A percentile compares a stretch with the other conserved stretches of the same genome.
Evolutionary conservation across 2,113 vertebrate species (phyloP).

Genomic region (Nesospiza acunhae): DNA sequence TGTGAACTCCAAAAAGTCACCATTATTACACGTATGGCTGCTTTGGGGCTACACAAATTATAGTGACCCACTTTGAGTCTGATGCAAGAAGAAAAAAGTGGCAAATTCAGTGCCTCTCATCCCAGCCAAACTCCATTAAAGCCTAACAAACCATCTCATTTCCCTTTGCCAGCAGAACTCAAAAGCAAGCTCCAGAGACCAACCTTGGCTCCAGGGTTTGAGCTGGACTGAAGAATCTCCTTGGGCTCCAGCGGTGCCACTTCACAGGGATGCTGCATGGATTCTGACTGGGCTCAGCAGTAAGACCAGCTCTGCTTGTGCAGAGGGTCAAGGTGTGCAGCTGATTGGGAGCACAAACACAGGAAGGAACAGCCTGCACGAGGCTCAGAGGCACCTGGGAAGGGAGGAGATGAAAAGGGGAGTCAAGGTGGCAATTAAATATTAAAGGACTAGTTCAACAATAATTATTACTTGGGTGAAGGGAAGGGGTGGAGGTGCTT

Average conservation of each 20-base stretch:
- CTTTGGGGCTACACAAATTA: neutral
- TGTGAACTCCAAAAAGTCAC: neutral
- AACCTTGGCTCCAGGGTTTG: constrained; percentile 7
- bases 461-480: constrained; percentile 4
- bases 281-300: neutral
- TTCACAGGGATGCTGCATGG: neutral
- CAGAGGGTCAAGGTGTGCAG: neutral
- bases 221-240: neutral
- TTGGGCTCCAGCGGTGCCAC: accelerated
- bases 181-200: constrained; percentile 4
- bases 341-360: neutral
- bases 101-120: neutral
- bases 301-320: neutral
- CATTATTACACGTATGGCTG: neutral
- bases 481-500: neutral
- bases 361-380: neutral
- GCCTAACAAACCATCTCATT: neutral
- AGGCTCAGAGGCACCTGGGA: neutral
- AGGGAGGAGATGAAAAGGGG: constrained; percentile 39
- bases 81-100: neutral
- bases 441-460: constrained; percentile 26
- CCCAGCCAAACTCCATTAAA: neutral
- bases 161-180: neutral
- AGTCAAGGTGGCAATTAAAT: constrained; percentile 39
- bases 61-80: neutral